Evolutionary conservation across 2,113 vertebrate genomes (phyloP), one percentile per base, ranked within the genome.

Genomic region (Lophius piscatorius): DNA sequence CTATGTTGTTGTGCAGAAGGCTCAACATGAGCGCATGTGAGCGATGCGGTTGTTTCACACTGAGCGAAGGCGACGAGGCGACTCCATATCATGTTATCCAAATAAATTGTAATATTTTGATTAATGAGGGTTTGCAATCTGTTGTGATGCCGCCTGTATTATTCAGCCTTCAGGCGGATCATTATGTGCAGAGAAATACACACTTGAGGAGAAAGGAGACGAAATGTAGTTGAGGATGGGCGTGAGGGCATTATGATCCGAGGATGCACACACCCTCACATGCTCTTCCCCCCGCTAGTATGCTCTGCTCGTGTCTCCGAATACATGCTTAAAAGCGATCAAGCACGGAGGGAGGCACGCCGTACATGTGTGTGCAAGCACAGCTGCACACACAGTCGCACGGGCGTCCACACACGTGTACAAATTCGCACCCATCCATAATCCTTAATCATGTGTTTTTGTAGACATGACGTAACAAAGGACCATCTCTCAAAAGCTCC

Each of bases 381-480:
- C 24, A 52, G 57, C 60, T 78, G 63, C 74, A 82, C 61, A 55
- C 60, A 42, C 33, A 50, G 11, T 18, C 26, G 3, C 49, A 33
- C 55, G 45, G 4, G n/a, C 39, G 16, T 44, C 39, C 67, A 61
- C 71, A 63, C 50, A 63, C 67, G 55, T 50, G 11, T 59, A 62
- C 73, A 84, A 72, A 82, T 80, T 57, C 76, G 85, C 77, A 68
- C 46, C 72, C 33, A 22, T 31, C 55, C 51, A 42, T 86, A 73
- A 84, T 76, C 77, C 75, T 78, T 60, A 71, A 68, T 82, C 65
- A 72, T 89, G 63, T 78, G 80, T 66, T 77, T 49, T 70, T 44
- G 74, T n/a, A 86, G 79, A 81, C 70, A 88, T 89, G 88, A 88
- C 79, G 82, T 84, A 89, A 83, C 79, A 67, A 59, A 46, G 42